Evolutionary conservation across 2,888 invertebrate species (phyloP).

Genomic region (Lordiphosa andalusiaca): DNA sequence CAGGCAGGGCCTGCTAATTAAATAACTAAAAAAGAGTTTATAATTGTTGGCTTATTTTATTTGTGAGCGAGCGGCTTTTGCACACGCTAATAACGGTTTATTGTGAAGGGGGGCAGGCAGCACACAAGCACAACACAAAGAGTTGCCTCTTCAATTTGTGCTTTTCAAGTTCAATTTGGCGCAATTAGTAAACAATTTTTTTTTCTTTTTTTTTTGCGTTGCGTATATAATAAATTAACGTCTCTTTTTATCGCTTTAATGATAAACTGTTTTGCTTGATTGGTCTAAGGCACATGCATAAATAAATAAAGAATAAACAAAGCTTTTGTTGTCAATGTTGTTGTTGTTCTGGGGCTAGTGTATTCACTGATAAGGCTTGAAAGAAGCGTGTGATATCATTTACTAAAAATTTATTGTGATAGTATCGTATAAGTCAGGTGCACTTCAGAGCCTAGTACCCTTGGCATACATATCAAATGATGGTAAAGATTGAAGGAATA

Average conservation of each 20-base stretch:
- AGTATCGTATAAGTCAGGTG: slow-evolving; percentile 28
- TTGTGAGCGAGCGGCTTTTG: slow-evolving; percentile 22
- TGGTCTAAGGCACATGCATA: slow-evolving; percentile 70
- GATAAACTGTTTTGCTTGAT: slow-evolving; percentile 74
- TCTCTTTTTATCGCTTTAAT: slow-evolving; percentile 69
- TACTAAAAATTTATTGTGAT: slow-evolving; percentile 31
- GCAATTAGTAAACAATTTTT: slow-evolving; percentile 51
- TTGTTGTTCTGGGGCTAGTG: slow-evolving; percentile 17
- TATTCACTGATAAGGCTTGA: slow-evolving; percentile 17
- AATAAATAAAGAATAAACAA: slow-evolving; percentile 69
- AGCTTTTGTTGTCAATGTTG: slow-evolving; percentile 37
- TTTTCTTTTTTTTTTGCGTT: slow-evolving; percentile 14
- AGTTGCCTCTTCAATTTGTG: slow-evolving; percentile 6
- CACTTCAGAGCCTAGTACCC: slow-evolving; percentile 18
- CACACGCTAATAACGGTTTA: slow-evolving; percentile 50
- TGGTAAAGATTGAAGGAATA: no score
- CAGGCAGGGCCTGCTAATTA: slow-evolving; percentile 57
- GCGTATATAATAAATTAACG: slow-evolving; percentile 63
- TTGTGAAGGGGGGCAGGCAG: slow-evolving; percentile 17
- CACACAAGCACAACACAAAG: slow-evolving; percentile 11
- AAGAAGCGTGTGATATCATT: slow-evolving; percentile 32
- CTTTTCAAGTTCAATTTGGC: slow-evolving; percentile 56
- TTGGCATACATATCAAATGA: neutral
- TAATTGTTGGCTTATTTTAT: slow-evolving; percentile 65
- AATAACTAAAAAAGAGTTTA: slow-evolving; percentile 69